phyloP scores from a whole-genome alignment of 2,888 invertebrate genomes.

The Philaethria dido region DNA sequence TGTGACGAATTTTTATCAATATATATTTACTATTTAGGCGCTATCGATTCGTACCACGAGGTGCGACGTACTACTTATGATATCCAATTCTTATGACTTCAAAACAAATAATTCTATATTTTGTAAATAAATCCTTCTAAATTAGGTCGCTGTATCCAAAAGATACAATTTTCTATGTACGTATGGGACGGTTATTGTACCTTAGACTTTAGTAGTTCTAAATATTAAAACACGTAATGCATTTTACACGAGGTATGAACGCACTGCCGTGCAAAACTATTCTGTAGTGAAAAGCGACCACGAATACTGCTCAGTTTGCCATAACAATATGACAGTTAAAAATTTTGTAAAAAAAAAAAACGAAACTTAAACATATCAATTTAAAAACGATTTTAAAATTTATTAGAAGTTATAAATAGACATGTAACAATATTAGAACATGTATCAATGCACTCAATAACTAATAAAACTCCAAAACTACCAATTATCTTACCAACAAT shows the following conservation, averaged over 20 bases:
- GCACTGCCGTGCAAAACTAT: constrained; percentile 39
- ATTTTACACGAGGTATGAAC: constrained; percentile 29
- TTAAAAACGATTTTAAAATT: too few relatives aligned
- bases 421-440: too few relatives aligned
- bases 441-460: too few relatives aligned
- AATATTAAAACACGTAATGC: constrained; percentile 31
- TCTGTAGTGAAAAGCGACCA: constrained; percentile 14
- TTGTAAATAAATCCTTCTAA: constrained; percentile 76
- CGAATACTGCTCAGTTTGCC: neutral
- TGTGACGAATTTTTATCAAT: constrained; percentile 73
- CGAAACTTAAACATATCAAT: neutral
- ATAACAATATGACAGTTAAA: constrained; percentile 8
- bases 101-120: constrained; percentile 72
- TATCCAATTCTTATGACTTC: constrained; percentile 82
- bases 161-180: constrained; percentile 59
- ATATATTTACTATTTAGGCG: constrained; percentile 77
- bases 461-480: too few relatives aligned
- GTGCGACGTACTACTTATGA: constrained; percentile 68
- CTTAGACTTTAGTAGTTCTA: constrained; percentile 30
- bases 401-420: too few relatives aligned
- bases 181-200: constrained; percentile 49
- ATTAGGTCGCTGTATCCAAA: constrained; percentile 64
- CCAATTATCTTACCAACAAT: too few relatives aligned
- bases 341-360: neutral
- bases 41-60: constrained; percentile 76